Conservation (phyloP, 2,797 vertebrate species). For the Lepus townsendii region DNA sequence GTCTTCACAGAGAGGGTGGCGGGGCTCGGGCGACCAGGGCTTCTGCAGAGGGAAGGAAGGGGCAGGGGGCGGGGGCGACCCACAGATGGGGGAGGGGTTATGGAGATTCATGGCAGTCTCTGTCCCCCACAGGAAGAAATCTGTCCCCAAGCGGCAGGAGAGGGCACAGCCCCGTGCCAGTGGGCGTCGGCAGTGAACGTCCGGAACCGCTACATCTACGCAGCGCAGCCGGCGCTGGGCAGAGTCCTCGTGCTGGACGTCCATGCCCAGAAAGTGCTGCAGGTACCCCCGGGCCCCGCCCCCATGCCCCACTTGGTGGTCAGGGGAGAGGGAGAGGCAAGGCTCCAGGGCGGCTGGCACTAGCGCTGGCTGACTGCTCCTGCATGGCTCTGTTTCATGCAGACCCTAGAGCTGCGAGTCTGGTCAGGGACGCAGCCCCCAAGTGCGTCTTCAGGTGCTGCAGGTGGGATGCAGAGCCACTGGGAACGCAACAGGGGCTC, state of each 20-base stretch:
- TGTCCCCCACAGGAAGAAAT: conserved; percentile 93
- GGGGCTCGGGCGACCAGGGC: not conserved
- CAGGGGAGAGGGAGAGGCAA: too few relatives aligned
- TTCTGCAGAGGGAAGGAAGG: not conserved
- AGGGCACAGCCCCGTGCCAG: conserved; percentile 91
- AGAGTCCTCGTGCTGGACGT: conserved; percentile 95
- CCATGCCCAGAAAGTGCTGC: conserved; percentile 95
- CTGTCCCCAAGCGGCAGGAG: conserved; percentile 92
- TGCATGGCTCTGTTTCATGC: too few relatives aligned
- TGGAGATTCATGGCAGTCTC: not conserved
- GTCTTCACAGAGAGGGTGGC: too few relatives aligned
- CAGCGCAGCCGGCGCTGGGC: conserved; percentile 93
- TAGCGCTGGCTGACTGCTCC: too few relatives aligned
- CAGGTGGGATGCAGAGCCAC: not conserved
- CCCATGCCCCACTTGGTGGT: too few relatives aligned
- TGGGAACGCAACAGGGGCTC: not conserved
- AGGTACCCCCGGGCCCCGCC: conserved; percentile 88
- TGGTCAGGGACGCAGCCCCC: not conserved
- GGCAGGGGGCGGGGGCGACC: too few relatives aligned
- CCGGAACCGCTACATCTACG: conserved; percentile 96
- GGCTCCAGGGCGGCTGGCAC: too few relatives aligned
- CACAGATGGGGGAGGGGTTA: too few relatives aligned
- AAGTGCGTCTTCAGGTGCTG: not conserved
- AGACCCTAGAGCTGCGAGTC: not conserved
- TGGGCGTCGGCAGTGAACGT: conserved; percentile 97